Conservation (phyloP, 2,888 invertebrate genomes). For the Tigriopus californicus region DNA sequence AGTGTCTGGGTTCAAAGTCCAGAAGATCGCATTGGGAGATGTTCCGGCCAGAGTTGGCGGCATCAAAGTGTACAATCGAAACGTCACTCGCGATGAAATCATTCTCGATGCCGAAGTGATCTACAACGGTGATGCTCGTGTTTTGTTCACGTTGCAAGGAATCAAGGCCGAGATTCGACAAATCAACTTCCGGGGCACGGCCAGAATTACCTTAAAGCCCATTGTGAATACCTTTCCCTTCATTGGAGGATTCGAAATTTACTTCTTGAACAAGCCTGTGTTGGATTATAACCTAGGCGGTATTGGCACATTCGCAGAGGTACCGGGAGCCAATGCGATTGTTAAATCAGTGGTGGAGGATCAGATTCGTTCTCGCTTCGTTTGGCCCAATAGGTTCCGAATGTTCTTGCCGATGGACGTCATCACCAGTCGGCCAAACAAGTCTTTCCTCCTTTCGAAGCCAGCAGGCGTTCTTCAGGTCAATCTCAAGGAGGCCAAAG, state of each 20-base stretch:
- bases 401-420: neutral
- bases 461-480: neutral
- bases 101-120: neutral
- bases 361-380: slow-evolving; percentile 3
- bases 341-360: slow-evolving; percentile 2
- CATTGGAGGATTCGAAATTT: slow-evolving; percentile 2
- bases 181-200: neutral
- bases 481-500: neutral
- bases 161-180: slow-evolving; percentile 4
- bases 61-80: neutral
- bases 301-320: neutral
- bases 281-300: neutral
- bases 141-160: neutral
- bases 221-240: slow-evolving; percentile 5
- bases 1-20: neutral
- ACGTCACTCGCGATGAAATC: neutral
- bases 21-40: neutral
- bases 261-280: neutral
- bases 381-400: slow-evolving; percentile 2
- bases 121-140: slow-evolving; percentile 7
- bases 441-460: neutral
- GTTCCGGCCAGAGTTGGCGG: neutral
- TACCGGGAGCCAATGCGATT: neutral
- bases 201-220: slow-evolving; percentile 2
- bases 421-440: neutral